A percentile compares a stretch with the other conserved stretches of the same genome.
phyloP scores from a whole-genome alignment of 2,797 vertebrate species.

The Falco peregrinus region DNA sequence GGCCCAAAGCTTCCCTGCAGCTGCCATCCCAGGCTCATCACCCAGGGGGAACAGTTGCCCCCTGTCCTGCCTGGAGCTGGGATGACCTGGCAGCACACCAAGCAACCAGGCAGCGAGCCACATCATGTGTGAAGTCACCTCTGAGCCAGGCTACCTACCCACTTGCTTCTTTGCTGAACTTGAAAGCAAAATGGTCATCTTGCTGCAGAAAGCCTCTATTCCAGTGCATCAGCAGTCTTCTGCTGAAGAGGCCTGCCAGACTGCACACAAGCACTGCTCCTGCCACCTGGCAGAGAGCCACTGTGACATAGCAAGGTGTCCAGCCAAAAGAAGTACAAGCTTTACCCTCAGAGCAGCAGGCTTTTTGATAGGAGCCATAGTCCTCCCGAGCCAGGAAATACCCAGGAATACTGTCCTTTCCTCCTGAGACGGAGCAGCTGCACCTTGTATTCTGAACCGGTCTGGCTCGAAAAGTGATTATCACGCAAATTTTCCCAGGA shows the following conservation, averaged over 20 bases:
- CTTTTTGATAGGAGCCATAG: not conserved
- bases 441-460: not conserved
- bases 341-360: not conserved
- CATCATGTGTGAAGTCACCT: fast-evolving
- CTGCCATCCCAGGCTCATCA: not conserved
- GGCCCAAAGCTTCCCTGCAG: not conserved
- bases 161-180: not conserved
- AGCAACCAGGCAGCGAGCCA: not conserved
- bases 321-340: not conserved
- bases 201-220: not conserved
- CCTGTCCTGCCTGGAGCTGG: not conserved
- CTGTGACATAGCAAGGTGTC: not conserved
- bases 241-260: not conserved
- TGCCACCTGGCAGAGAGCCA: not conserved
- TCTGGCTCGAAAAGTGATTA: not conserved
- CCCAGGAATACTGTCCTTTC: not conserved
- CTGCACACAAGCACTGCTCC: not conserved
- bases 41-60: not conserved
- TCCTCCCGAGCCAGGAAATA: not conserved
- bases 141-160: not conserved
- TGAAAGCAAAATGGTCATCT: not conserved
- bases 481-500: not conserved
- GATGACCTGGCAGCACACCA: not conserved
- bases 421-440: not conserved
- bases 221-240: fast-evolving